A percentile compares a stretch with the other conserved stretches of the same genome.
These are phyloP conservation scores for Recurvirostra avosetta DNA, from an alignment of 2,113 vertebrate genomes.

Conservation along the genomic window DNA sequence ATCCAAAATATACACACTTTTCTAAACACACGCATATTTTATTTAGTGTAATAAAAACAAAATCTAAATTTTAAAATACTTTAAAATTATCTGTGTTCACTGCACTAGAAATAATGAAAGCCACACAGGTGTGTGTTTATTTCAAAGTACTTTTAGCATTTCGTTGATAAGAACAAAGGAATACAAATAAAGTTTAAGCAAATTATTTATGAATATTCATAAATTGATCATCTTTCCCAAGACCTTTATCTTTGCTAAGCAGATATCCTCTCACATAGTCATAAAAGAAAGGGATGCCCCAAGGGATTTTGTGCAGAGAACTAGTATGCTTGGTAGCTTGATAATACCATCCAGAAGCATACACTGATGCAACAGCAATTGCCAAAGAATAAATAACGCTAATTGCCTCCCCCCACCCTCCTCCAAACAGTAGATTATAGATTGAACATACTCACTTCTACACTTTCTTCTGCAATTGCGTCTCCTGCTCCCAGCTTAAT, in stretches of 20 bases:
- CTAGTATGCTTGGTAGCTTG: not conserved
- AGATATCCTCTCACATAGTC: not conserved
- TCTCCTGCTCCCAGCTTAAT: slow-evolving; percentile 89
- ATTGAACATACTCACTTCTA: slow-evolving; percentile 78
- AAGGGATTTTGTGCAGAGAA: not conserved
- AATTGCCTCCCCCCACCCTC: not conserved
- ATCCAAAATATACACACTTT: not conserved
- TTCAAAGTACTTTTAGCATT: not conserved
- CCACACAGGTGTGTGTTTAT: not conserved
- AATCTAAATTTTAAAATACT: not conserved
- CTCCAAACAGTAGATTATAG: not conserved
- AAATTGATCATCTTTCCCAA: not conserved
- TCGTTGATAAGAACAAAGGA: not conserved
- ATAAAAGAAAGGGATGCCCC: not conserved
- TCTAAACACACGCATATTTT: not conserved
- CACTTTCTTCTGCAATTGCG: slow-evolving; percentile 88
- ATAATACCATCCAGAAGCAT: not conserved
- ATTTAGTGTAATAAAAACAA: not conserved
- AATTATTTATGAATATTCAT: not conserved
- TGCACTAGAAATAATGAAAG: not conserved
- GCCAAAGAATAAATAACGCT: not conserved
- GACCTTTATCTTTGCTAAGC: not conserved
- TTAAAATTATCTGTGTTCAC: not conserved
- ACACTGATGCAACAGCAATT: not conserved
- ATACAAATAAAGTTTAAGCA: not conserved